Evolutionary conservation across 1,140 invertebrate genomes (phyloP), one percentile per base, ranked within the genome.

Genomic region (Drosophila novamexicana): DNA sequence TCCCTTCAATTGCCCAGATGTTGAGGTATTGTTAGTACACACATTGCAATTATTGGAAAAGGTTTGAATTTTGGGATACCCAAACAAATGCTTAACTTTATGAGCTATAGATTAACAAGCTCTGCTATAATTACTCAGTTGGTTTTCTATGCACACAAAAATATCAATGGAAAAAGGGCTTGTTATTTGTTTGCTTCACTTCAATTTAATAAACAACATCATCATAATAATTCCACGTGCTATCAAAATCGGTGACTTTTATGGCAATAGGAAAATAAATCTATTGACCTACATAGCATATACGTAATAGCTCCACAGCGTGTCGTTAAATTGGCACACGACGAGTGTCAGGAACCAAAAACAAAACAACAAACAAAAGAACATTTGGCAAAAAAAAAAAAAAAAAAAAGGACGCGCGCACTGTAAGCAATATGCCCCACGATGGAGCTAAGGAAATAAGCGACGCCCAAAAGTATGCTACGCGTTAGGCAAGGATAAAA

Each of bases 211-310:
- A 69, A 54, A 57, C 47, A 79, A 49, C 32, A 45, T 29, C 29
- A 14, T 47, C 14, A 7, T n/a, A 29, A 29, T 29, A 29, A 29
- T 12, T 37, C 47, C 42, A 62, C 12, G 34, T 32, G 42, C n/a
- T 18, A 5, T 29, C 44, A 74, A 61, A 45, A 44, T 32, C 57
- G 39, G 49, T 39, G 40, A n/a, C 18, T 47, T 64, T 34, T 61
- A 67, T 72, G 54, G 61, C 47, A 59, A 50, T 59, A 52, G 29
- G 16, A 44, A 56, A 58, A 61, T 32, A 73, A 73, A 65, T 47
- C 45, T 49, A 79, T 69, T 88, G 83, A 82, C 79, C 82, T 44
- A 88, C 83, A 69, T 72, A 42, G 56, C 70, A 67, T 52, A 49
- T 69, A 64, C 59, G 71, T 44, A 75, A 78, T 62, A 53, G 7